Evolutionary conservation across 2,888 invertebrate genomes (phyloP), one percentile per base, ranked within the genome.

Genomic region (Drosophila monieri): DNA sequence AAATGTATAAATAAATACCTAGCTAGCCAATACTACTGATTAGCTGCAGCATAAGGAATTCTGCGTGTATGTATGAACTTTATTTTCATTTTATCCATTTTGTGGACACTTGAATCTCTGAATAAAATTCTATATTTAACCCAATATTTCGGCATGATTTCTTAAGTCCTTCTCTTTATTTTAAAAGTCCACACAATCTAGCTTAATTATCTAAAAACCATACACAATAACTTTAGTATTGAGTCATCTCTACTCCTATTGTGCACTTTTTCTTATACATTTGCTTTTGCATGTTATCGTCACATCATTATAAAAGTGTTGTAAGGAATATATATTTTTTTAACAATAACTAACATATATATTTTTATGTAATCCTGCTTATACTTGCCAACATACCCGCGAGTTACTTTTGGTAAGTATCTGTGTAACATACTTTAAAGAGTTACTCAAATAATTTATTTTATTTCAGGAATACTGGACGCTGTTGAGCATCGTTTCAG

Each of bases 41-140:
- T 23, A 62, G 23, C 37, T 37, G 8, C 48, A 27, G 55, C 64
- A 35, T n/a, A 68, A 39, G 65, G 85, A 78, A 71, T 56, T 39
- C 64, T 51, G 68, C 55, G 81, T 78, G 80, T 80, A 80, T 75
- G 80, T 80, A 80, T 84, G 23, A 71, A 66, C 8, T 75, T 49
- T 53, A 35, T 23, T 47, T 55, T 54, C 23, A 41, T 41, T 52
- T 46, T 9, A 55, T 35, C 37, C 54, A 41, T 35, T 23, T 23
- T 39, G 46, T 23, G 37, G 61, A 46, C 37, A 25, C 8, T 39
- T 27, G n/a, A 10, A 30, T 23, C 8, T 44, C 30, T 10, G 1
- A 15, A 25, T 8, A 51, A 39, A 39, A 52, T 27, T 23, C 15
- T 18, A 37, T 54, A 14, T 58, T 73, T 64, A 67, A n/a, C 59